These are phyloP conservation scores for Oreamnos americanus DNA, from an alignment of 2,113 vertebrate genomes.

Conservation along the genomic window DNA sequence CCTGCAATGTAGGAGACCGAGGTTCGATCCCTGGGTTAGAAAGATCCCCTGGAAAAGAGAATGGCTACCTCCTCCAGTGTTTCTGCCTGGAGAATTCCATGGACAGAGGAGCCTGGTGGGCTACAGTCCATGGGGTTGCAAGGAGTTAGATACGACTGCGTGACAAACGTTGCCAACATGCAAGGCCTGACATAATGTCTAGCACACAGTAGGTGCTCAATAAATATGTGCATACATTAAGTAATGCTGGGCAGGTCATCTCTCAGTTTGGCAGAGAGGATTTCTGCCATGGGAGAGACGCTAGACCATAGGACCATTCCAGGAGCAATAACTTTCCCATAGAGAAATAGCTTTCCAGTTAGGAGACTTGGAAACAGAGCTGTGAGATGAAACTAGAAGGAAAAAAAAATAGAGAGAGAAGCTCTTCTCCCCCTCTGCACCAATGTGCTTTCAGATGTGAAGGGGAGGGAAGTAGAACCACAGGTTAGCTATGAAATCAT, in stretches of 20 bases:
- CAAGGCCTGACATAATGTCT: neutral
- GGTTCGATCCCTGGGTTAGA: neutral
- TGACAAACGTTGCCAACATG: neutral
- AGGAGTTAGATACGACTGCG: neutral
- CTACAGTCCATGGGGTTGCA: neutral
- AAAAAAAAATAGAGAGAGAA: neutral
- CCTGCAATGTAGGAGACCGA: neutral
- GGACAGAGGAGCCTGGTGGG: neutral
- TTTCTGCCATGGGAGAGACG: neutral
- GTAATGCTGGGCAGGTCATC: neutral
- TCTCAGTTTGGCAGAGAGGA: neutral
- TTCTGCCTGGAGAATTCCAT: neutral
- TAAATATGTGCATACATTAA: neutral
- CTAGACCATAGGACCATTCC: neutral
- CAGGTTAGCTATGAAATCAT: slow-evolving; percentile 54
- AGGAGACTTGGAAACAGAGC: neutral
- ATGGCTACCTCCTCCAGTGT: neutral
- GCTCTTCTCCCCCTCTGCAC: neutral
- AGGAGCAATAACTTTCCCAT: neutral
- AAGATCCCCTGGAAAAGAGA: neutral
- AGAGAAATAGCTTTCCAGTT: neutral
- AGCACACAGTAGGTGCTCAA: neutral
- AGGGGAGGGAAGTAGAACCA: neutral
- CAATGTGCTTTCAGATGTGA: neutral
- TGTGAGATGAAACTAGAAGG: neutral